Conservation (phyloP, 1,140 invertebrate species). For the Micrasema longulum region DNA sequence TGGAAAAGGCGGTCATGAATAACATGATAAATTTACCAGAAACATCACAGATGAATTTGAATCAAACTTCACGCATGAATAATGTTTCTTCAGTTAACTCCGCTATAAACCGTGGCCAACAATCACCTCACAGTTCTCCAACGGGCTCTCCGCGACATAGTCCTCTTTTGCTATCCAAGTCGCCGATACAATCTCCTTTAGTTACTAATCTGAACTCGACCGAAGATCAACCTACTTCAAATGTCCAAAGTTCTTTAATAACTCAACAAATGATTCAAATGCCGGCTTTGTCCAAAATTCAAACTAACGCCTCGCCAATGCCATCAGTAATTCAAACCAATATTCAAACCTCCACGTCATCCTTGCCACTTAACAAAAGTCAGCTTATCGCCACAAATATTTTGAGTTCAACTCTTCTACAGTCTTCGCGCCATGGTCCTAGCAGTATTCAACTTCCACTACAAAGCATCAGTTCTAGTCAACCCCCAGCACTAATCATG, state of each 20-base stretch:
- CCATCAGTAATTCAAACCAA: slow-evolving; percentile 58
- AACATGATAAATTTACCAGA: slow-evolving; percentile 38
- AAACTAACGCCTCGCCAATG: slow-evolving; percentile 58
- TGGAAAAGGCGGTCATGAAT: slow-evolving; percentile 52
- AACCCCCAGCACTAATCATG: slow-evolving; percentile 68
- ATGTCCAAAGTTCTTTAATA: slow-evolving; percentile 37
- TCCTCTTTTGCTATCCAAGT: slow-evolving; percentile 42
- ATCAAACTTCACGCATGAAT: slow-evolving; percentile 6
- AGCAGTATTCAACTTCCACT: slow-evolving; percentile 65
- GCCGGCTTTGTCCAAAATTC: slow-evolving; percentile 67
- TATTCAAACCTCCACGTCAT: slow-evolving; percentile 58
- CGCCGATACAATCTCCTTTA: slow-evolving; percentile 48
- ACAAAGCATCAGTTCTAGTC: slow-evolving; percentile 66
- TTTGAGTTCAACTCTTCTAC: slow-evolving; percentile 64
- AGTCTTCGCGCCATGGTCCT: slow-evolving; percentile 62
- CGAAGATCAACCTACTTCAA: slow-evolving; percentile 40
- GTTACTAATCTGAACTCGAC: slow-evolving; percentile 13
- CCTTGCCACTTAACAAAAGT: slow-evolving; percentile 58
- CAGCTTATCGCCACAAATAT: slow-evolving; percentile 64
- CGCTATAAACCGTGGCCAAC: slow-evolving; percentile 37
- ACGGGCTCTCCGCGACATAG: slow-evolving; percentile 47
- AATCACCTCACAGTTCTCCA: slow-evolving; percentile 43
- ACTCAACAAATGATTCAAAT: slow-evolving; percentile 64
- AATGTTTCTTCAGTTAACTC: slow-evolving; percentile 16
- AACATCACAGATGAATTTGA: slow-evolving; percentile 33